Conservation (phyloP, 92 coral and sea anemone species). For the Metridium senile region DNA sequence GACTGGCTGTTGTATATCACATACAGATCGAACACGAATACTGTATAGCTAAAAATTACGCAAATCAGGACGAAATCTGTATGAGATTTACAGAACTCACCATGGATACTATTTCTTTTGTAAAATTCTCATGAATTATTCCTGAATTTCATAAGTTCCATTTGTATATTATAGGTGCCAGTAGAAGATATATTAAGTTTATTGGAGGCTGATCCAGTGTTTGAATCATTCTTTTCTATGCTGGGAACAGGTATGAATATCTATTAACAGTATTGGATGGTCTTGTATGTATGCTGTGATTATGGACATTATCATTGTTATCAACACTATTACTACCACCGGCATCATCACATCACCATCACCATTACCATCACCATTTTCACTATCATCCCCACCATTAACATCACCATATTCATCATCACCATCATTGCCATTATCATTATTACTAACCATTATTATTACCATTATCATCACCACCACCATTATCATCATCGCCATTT, state of each 20-base stretch:
- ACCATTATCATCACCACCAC: neutral
- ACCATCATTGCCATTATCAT: no score
- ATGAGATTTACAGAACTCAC: neutral
- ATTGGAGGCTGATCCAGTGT: constrained; percentile 88
- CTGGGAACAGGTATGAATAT: constrained; percentile 59
- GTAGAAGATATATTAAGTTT: constrained; percentile 83
- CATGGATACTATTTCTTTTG: neutral
- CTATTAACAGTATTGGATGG: no score
- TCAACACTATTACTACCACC: neutral
- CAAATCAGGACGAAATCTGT: no score
- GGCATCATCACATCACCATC: neutral
- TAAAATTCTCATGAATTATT: no score
- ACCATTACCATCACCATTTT: neutral
- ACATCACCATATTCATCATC: no score
- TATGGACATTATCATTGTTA: neutral
- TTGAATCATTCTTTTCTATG: constrained; percentile 73
- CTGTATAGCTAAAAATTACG: no score
- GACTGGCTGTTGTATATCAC: no score
- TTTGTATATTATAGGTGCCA: constrained; percentile 40
- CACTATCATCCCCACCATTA: neutral
- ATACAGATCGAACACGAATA: no score
- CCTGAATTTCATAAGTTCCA: no score
- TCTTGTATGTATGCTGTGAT: neutral
- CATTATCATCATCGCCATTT: neutral
- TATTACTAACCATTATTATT: neutral